A percentile compares a stretch with the other conserved stretches of the same genome.
Evolutionary conservation across 2,888 invertebrate genomes (phyloP).

Genomic region (Drosophila siamana): DNA sequence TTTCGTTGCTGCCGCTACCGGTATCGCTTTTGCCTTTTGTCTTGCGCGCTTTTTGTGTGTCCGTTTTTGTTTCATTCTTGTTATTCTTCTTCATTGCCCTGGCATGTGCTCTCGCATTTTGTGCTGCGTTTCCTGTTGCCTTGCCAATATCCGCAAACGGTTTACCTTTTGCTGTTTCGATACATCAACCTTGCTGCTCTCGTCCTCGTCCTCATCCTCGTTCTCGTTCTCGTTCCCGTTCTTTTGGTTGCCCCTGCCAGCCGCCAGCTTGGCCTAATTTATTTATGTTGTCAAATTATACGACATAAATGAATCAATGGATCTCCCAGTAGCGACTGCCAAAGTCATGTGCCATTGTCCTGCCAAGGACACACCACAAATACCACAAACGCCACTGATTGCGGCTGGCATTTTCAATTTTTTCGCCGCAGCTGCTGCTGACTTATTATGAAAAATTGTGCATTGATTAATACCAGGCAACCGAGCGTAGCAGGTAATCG

Average conservation of each 20-base stretch:
- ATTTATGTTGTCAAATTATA: conserved; percentile 80
- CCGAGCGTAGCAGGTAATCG: conserved; percentile 36
- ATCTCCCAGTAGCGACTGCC: conserved; percentile 44
- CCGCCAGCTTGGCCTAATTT: conserved; percentile 61
- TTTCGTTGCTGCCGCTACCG: conserved; percentile 20
- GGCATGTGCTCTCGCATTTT: conserved; percentile 30
- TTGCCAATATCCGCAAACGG: conserved; percentile 70
- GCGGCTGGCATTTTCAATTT: conserved; percentile 51
- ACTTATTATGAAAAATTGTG: conserved; percentile 78
- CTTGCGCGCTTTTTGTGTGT: conserved; percentile 33
- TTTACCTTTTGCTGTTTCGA: conserved; percentile 37
- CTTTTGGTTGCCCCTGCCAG: neutral
- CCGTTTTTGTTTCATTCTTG: conserved; percentile 12
- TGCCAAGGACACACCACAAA: conserved; percentile 38
- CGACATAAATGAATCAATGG: conserved; percentile 79
- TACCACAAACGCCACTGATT: neutral
- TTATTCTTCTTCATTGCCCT: neutral
- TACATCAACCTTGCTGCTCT: neutral
- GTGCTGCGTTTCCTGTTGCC: conserved; percentile 75
- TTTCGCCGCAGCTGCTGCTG: conserved; percentile 54
- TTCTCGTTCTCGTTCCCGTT: neutral
- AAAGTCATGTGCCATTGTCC: conserved; percentile 29
- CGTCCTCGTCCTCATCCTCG: neutral
- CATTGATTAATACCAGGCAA: conserved; percentile 56
- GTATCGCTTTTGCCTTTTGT: conserved; percentile 23